A percentile compares a stretch with the other conserved stretches of the same genome.
These are phyloP conservation scores for Oryzias melastigma DNA, from an alignment of 2,113 vertebrate species.

Conservation along the genomic window DNA sequence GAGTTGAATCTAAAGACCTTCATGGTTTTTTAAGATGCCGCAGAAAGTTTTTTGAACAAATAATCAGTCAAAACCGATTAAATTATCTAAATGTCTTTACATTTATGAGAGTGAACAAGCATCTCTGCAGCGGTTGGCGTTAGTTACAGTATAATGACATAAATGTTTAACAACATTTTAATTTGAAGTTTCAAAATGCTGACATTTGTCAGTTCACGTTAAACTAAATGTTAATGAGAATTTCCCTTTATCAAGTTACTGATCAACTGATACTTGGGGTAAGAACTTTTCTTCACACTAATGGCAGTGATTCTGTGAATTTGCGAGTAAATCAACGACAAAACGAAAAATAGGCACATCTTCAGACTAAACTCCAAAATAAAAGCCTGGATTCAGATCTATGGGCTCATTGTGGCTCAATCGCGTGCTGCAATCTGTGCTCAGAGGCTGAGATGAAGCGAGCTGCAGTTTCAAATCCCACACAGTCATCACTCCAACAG, in stretches of 20 bases:
- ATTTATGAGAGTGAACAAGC: neutral
- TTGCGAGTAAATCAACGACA: too few species aligned
- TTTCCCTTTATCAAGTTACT: neutral
- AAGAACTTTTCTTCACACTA: neutral
- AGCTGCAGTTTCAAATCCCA: conserved; percentile 51
- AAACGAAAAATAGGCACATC: neutral
- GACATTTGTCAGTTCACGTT: neutral
- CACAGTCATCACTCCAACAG: conserved; percentile 56
- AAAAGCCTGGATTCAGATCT: neutral
- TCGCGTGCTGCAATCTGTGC: too few species aligned
- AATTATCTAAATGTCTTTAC: too few species aligned
- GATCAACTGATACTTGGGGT: neutral
- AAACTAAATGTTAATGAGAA: conserved; percentile 36
- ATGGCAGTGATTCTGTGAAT: neutral
- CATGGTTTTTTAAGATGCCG: too few species aligned
- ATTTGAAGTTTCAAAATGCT: neutral
- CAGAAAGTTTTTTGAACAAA: too few species aligned
- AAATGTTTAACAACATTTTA: neutral
- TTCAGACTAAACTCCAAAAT: neutral
- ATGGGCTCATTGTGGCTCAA: too few species aligned
- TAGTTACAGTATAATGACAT: neutral
- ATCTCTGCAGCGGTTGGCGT: neutral
- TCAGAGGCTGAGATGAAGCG: conserved; percentile 1
- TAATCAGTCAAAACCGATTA: too few species aligned
- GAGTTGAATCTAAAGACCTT: too few species aligned